phyloP scores from a whole-genome alignment of 2,797 vertebrate species.

The Anabacerthia variegaticeps region DNA sequence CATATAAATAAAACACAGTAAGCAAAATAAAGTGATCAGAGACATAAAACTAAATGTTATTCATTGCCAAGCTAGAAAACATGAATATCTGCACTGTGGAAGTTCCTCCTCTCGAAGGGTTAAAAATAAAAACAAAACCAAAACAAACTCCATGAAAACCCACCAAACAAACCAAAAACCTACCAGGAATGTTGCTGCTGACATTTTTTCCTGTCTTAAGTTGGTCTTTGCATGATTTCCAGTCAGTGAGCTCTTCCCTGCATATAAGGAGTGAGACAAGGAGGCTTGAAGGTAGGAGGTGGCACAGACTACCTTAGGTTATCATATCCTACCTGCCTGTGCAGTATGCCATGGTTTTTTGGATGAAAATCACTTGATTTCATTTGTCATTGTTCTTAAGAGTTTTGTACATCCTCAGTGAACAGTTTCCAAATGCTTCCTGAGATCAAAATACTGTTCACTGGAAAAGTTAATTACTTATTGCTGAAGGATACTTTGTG shows the following conservation, averaged over 20 bases:
- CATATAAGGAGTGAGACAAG: neutral
- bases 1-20: neutral
- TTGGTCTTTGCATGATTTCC: neutral
- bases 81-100: neutral
- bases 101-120: neutral
- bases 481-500: neutral
- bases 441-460: neutral
- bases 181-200: too few species aligned
- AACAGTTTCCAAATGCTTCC: neutral
- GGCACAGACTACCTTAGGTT: neutral
- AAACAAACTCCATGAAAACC: neutral
- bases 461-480: neutral
- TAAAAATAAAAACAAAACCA: neutral
- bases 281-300: neutral
- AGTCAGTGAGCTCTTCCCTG: neutral
- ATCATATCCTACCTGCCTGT: neutral
- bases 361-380: neutral
- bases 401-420: neutral
- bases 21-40: neutral
- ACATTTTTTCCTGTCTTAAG: neutral
- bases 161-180: neutral
- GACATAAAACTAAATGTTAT: neutral
- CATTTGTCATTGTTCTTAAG: neutral
- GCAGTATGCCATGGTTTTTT: neutral
- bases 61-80: neutral